Percentiles rank a stretch among this genome's conserved stretches.
phyloP scores from a whole-genome alignment of 2,888 invertebrate species.

The Eurois occulta region DNA sequence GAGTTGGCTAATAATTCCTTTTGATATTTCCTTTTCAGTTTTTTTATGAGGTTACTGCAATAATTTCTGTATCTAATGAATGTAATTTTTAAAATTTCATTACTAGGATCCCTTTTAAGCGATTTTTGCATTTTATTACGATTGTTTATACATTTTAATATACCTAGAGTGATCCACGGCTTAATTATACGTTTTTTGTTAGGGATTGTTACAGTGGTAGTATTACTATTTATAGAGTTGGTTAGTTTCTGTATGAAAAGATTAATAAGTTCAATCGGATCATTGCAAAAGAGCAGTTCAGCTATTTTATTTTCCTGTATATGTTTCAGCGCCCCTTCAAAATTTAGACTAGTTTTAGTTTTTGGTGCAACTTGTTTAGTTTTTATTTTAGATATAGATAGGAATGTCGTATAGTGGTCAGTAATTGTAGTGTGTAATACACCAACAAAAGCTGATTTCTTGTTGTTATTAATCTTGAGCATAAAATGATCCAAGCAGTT shows the following conservation, averaged over 20 bases:
- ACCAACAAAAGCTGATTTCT: not conserved
- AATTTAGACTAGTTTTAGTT: not conserved
- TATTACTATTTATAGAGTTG: not conserved
- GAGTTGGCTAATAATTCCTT: too few species aligned
- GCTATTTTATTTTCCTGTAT: not conserved
- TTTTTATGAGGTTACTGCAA: too few species aligned
- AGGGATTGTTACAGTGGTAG: not conserved
- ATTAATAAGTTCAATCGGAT: not conserved
- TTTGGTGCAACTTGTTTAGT: not conserved
- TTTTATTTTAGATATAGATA: not conserved
- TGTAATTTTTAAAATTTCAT: not conserved
- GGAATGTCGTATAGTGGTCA: not conserved
- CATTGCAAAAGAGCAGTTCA: not conserved
- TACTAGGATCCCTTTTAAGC: not conserved
- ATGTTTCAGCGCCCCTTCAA: not conserved
- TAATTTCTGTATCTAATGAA: not conserved
- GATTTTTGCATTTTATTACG: conserved; percentile 1
- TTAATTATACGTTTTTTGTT: conserved; percentile 4
- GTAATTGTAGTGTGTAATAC: not conserved
- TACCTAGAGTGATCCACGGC: not conserved
- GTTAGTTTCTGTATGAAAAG: not conserved
- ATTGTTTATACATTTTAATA: conserved; percentile 11
- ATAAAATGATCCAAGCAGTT: not conserved
- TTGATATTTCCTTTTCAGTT: too few species aligned
- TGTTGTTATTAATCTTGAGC: not conserved